Percentiles rank a stretch among this genome's conserved stretches.
Conservation (phyloP, 2,888 invertebrate genomes). For the Caenorhabditis macrosperma region DNA sequence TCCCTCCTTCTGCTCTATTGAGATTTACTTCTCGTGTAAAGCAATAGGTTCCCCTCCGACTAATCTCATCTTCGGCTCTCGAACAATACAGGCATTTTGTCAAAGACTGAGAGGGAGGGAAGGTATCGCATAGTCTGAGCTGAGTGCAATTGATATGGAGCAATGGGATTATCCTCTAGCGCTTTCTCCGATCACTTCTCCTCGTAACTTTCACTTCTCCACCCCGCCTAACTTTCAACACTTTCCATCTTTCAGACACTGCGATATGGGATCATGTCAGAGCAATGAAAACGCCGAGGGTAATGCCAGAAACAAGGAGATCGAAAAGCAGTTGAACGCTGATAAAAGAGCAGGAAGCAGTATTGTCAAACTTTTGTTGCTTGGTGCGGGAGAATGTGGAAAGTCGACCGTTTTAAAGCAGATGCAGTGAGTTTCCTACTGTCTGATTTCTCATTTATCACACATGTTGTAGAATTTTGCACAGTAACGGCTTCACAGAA, state of each 20-base stretch:
- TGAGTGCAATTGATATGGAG: conserved; percentile 43
- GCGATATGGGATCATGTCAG: conserved; percentile 67
- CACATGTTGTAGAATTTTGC: conserved; percentile 78
- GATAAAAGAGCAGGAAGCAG: conserved; percentile 78
- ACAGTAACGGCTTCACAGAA: conserved; percentile 79
- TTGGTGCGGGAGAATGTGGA: conserved; percentile 80
- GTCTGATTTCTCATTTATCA: no score
- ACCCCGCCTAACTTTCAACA: not conserved
- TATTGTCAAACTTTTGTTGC: conserved; percentile 77
- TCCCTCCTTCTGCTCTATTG: conserved; percentile 31
- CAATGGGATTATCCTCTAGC: conserved; percentile 23
- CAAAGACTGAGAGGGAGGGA: not conserved
- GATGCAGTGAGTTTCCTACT: conserved; percentile 76
- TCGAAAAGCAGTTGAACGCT: conserved; percentile 78
- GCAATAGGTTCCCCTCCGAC: conserved; percentile 26
- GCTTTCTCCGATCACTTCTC: not conserved
- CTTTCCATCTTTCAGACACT: not conserved
- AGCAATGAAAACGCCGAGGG: conserved; percentile 66
- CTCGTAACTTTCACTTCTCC: not conserved
- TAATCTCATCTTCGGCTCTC: conserved; percentile 26
- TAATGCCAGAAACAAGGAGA: conserved; percentile 73
- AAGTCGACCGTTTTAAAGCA: conserved; percentile 80
- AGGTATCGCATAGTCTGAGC: not conserved
- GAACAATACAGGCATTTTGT: conserved; percentile 50
- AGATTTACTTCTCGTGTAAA: conserved; percentile 30